Base-by-base conservation (phyloP, 2,888 invertebrate species). In the Euplagia quadripunctaria region DNA sequence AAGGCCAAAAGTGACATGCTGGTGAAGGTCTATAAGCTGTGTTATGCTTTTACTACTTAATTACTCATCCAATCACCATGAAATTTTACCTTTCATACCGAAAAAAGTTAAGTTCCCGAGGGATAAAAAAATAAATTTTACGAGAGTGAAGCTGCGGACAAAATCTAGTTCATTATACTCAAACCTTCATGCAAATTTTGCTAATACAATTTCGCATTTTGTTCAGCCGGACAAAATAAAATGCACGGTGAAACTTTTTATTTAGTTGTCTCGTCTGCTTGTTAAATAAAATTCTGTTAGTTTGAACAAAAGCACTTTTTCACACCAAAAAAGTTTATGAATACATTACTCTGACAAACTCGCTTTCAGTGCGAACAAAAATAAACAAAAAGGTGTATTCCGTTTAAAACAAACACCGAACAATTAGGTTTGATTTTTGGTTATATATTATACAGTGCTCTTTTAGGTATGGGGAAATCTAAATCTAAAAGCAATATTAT, bases 281-380 rank as follows among this genome's bases (percentile, higher is more conserved):
- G 42, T 46, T 67, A 63, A 63, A 58, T 69, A 65, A 65, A 69
- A 70, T 70, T 55, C 43, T 61, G 73, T 70, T 74, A 70, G 66
- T 70, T 64, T 42, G 16, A 72, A 68, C 51, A 72, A 69, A 64
- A 41, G 16, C 68, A 61, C 67, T 17, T 69, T 73, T 73, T 20
- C 41, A 64, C 70, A n/a, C 20, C 63, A 20, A 73, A 73, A 73
- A 70, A 61, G 58, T 66, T n/a, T 58, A 9, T 52, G 61, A 71
- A 66, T 66, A 66, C 58, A 31, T 71, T 67, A 71, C 17, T 42
- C 55, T 65, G 71, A 65, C 31, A 43, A 71, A 71, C 52, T 51
- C 31, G 31, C 31, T 2, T n/a, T 16, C 16, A 20, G 43, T 6
- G 52, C 20, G 51, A 71, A 61, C 31, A 70, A 42, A 11, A 63